phyloP scores from a whole-genome alignment of 2,888 invertebrate genomes.

The Hybos culiciformis region DNA sequence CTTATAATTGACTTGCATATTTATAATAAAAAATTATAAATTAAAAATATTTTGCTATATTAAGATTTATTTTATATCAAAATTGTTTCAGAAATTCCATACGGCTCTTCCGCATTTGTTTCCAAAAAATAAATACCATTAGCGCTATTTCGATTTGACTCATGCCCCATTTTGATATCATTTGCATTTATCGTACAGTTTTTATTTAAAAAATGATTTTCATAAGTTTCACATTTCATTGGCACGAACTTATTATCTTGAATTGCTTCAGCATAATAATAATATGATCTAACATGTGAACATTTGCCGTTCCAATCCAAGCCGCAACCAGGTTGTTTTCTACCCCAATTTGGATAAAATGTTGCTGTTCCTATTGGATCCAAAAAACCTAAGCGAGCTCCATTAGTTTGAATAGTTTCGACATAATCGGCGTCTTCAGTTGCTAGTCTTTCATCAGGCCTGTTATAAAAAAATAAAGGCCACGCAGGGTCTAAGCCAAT shows the following conservation, averaged over 20 bases:
- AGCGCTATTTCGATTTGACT: neutral
- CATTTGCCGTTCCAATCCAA: conserved; percentile 30
- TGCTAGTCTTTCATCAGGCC: conserved; percentile 19
- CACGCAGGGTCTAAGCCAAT: conserved; percentile 29
- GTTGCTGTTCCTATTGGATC: conserved; percentile 33
- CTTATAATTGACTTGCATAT: neutral
- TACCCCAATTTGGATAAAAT: conserved; percentile 41
- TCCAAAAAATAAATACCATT: neutral
- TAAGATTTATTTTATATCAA: too few relatives aligned
- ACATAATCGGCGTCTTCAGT: conserved; percentile 28
- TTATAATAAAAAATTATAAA: too few relatives aligned
- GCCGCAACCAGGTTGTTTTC: conserved; percentile 40
- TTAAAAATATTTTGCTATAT: too few relatives aligned
- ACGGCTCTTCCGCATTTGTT: neutral
- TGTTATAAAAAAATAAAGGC: conserved; percentile 19
- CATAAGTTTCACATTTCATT: conserved; percentile 19
- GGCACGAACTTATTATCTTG: conserved; percentile 20
- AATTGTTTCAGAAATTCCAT: neutral
- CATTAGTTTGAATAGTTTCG: conserved; percentile 30
- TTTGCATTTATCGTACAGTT: neutral
- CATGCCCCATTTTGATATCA: neutral
- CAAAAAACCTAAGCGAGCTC: conserved; percentile 24
- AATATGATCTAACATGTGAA: conserved; percentile 34
- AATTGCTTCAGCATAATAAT: conserved; percentile 37
- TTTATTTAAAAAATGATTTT: conserved; percentile 23